A percentile compares a stretch with the other conserved stretches of the same genome.
phyloP scores from a whole-genome alignment of 2,113 vertebrate genomes.

The Ascaphus truei region DNA sequence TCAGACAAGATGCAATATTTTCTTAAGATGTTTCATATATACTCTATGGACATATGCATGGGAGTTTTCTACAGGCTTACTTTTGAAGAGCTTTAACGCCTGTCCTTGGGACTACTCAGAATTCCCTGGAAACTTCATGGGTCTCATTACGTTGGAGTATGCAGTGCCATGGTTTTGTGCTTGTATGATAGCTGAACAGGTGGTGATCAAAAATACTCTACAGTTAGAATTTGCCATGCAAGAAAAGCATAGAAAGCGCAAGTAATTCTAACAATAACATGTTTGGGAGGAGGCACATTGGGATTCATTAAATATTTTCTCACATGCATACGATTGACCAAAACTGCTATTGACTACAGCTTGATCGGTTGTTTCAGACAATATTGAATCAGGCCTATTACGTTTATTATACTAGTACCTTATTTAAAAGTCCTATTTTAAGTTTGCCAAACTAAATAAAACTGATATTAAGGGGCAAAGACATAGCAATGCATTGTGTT shows the following conservation, averaged over 20 bases:
- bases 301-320: too few relatives aligned
- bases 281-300: too few relatives aligned
- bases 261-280: background rate
- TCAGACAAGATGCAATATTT: slow-evolving; percentile 3
- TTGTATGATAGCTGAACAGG: slow-evolving; percentile 33
- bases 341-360: too few relatives aligned
- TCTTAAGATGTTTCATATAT: slow-evolving; percentile 32
- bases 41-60: slow-evolving; percentile 36
- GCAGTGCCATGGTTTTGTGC: slow-evolving; percentile 37
- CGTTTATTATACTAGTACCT: too few relatives aligned
- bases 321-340: too few relatives aligned
- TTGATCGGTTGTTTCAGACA: too few relatives aligned
- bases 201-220: slow-evolving; percentile 35
- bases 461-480: too few relatives aligned
- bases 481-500: too few relatives aligned
- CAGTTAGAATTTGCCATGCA: background rate
- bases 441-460: too few relatives aligned
- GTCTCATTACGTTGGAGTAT: slow-evolving; percentile 40
- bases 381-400: too few relatives aligned
- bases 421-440: too few relatives aligned
- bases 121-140: slow-evolving; percentile 37
- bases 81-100: slow-evolving; percentile 22
- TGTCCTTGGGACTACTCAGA: slow-evolving; percentile 41
- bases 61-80: slow-evolving; percentile 39
- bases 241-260: background rate